Conservation (phyloP, 1,140 invertebrate genomes). For the Glomeris maerens region DNA sequence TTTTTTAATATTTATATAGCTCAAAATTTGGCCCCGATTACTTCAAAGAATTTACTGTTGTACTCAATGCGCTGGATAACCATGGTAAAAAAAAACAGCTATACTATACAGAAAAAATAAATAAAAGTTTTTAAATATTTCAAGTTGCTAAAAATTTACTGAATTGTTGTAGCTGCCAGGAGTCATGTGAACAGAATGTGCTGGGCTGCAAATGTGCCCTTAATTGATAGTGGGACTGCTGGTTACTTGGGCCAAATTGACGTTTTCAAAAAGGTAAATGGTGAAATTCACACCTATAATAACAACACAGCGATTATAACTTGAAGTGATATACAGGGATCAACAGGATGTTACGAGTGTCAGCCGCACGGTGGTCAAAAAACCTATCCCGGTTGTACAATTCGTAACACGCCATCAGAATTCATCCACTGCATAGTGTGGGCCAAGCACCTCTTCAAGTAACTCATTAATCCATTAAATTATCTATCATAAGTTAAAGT, state of each 20-base stretch:
- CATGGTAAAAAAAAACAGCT: no score
- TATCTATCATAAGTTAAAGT: slow-evolving; percentile 5
- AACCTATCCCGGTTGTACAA: slow-evolving; percentile 94
- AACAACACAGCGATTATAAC: slow-evolving; percentile 34
- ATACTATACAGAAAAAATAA: no score
- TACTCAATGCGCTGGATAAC: slow-evolving; percentile 97
- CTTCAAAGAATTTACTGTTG: slow-evolving; percentile 81
- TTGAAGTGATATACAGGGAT: slow-evolving; percentile 37
- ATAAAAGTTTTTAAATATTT: no score
- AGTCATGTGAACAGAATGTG: slow-evolving; percentile 99
- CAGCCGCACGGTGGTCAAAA: slow-evolving; percentile 79
- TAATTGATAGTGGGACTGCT: slow-evolving; percentile 93
- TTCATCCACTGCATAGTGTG: slow-evolving; percentile 99
- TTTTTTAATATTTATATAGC: slow-evolving; percentile 42
- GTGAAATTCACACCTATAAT: background rate
- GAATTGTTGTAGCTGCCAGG: slow-evolving; percentile 50
- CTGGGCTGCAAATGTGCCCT: slow-evolving; percentile 76
- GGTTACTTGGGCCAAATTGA: slow-evolving; percentile 85
- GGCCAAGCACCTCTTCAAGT: slow-evolving; percentile 98
- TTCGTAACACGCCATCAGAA: slow-evolving; percentile 97
- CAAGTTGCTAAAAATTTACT: background rate
- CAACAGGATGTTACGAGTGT: slow-evolving; percentile 96
- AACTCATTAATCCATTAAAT: slow-evolving; percentile 28
- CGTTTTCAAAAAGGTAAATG: slow-evolving; percentile 36
- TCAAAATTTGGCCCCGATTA: slow-evolving; percentile 79